phyloP scores from a whole-genome alignment of 2,113 vertebrate species.

The Ondatra zibethicus region DNA sequence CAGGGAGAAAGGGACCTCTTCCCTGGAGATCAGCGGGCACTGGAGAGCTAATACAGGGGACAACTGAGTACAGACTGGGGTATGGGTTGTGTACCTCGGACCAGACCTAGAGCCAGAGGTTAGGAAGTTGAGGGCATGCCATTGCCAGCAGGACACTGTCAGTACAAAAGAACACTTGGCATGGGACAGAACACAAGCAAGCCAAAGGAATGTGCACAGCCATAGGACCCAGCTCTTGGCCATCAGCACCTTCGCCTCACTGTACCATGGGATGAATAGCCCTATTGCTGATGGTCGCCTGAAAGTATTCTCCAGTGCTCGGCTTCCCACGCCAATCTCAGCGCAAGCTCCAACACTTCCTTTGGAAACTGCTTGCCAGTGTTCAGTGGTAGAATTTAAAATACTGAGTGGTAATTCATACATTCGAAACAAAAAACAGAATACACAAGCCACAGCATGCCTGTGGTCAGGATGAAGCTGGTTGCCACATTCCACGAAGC shows the following conservation, averaged over 20 bases:
- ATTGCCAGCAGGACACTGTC: accelerated
- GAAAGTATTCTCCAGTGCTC: accelerated
- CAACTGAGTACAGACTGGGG: too few relatives aligned
- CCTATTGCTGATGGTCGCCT: accelerated
- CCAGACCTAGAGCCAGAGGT: neutral
- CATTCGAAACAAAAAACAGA: accelerated
- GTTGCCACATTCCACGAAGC: accelerated
- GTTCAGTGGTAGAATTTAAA: accelerated
- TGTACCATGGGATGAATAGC: accelerated
- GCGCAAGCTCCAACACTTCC: neutral
- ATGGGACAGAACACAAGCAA: neutral
- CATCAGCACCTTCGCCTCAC: accelerated
- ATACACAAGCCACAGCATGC: neutral
- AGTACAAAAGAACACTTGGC: too few relatives aligned
- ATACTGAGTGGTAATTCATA: accelerated
- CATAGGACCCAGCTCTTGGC: too few relatives aligned
- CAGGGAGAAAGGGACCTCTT: neutral
- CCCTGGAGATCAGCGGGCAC: too few relatives aligned
- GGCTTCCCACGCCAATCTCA: accelerated
- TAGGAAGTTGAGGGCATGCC: neutral
- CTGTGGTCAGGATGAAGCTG: neutral
- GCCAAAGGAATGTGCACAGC: accelerated
- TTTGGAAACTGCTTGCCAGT: accelerated
- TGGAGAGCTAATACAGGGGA: neutral
- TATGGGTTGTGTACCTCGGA: accelerated